A percentile compares a stretch with the other conserved stretches of the same genome.
Conservation (phyloP, 2,888 invertebrate species). For the Chymomyza caudatula region DNA sequence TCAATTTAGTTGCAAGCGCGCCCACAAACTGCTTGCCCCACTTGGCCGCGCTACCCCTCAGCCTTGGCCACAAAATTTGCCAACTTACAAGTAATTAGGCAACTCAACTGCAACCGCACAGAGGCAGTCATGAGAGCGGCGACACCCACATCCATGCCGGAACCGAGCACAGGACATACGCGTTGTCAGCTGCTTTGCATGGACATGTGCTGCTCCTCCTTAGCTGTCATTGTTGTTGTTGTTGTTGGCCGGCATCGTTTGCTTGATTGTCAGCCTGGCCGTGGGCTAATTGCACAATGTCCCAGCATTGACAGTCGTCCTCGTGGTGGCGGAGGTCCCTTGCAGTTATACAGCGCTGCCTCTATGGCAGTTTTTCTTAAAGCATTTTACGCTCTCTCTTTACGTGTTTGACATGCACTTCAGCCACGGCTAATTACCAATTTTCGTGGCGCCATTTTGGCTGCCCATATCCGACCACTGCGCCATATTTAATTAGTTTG, state of each 20-base stretch:
- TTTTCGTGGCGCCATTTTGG: slow-evolving; percentile 67
- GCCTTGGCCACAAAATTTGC: slow-evolving; percentile 69
- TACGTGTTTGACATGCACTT: slow-evolving; percentile 70
- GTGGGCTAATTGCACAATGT: slow-evolving; percentile 67
- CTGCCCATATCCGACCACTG: slow-evolving; percentile 34
- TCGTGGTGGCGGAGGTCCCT: neutral
- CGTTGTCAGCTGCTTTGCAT: slow-evolving; percentile 56
- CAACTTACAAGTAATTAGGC: slow-evolving; percentile 76
- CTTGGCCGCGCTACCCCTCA: slow-evolving; percentile 28
- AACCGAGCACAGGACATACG: slow-evolving; percentile 47
- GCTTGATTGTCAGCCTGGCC: slow-evolving; percentile 52
- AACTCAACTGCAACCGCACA: slow-evolving; percentile 42
- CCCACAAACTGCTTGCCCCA: neutral
- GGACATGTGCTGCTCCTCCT: neutral
- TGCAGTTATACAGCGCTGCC: neutral
- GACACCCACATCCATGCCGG: slow-evolving; percentile 6
- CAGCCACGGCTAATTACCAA: slow-evolving; percentile 68
- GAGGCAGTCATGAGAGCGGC: slow-evolving; percentile 5
- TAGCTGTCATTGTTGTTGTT: neutral
- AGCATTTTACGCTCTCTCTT: slow-evolving; percentile 21
- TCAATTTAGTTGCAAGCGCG: slow-evolving; percentile 65
- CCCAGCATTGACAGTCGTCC: slow-evolving; percentile 19
- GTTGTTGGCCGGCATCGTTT: slow-evolving; percentile 14
- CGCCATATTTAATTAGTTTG: slow-evolving; percentile 68
- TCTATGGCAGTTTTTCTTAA: neutral